Evolutionary conservation across 2,113 vertebrate species (phyloP).

Genomic region (Gobius niger): DNA sequence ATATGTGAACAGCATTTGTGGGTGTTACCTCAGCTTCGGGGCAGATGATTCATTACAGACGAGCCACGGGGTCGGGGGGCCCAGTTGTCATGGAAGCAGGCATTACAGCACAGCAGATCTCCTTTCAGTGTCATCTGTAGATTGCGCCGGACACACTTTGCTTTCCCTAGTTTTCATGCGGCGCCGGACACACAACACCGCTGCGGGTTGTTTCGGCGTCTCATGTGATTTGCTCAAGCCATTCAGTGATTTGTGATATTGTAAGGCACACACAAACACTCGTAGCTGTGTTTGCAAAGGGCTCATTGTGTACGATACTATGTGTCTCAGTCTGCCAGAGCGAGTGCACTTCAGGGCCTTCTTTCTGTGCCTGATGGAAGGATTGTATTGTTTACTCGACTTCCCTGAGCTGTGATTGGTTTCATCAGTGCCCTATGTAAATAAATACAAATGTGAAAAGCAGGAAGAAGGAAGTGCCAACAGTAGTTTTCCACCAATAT

Average conservation of each 20-base stretch:
- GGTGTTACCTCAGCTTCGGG: constrained; percentile 54
- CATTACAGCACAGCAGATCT: constrained; percentile 57
- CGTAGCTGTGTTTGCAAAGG: not conserved
- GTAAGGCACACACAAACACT: not conserved
- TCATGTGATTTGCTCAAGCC: not conserved
- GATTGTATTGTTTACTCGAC: not conserved
- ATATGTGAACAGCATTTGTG: constrained; percentile 41
- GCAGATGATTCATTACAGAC: constrained; percentile 64
- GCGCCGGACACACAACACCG: not conserved
- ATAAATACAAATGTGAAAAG: not conserved
- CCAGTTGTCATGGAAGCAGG: constrained; percentile 71
- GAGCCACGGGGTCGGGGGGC: constrained; percentile 53
- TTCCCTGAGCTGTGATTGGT: not conserved
- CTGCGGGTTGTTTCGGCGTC: not conserved
- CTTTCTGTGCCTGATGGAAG: too few species aligned
- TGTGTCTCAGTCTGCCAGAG: too few species aligned
- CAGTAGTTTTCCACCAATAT: too few species aligned
- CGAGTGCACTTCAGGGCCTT: too few species aligned
- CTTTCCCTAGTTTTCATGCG: constrained; percentile 1
- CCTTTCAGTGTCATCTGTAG: constrained; percentile 69
- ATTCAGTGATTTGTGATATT: not conserved
- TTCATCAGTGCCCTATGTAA: not conserved
- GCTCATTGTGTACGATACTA: too few species aligned
- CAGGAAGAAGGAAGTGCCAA: not conserved
- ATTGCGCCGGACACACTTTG: constrained; percentile 37